Conservation (phyloP, 2,113 vertebrate species). For the Cyanoderma ruficeps region DNA sequence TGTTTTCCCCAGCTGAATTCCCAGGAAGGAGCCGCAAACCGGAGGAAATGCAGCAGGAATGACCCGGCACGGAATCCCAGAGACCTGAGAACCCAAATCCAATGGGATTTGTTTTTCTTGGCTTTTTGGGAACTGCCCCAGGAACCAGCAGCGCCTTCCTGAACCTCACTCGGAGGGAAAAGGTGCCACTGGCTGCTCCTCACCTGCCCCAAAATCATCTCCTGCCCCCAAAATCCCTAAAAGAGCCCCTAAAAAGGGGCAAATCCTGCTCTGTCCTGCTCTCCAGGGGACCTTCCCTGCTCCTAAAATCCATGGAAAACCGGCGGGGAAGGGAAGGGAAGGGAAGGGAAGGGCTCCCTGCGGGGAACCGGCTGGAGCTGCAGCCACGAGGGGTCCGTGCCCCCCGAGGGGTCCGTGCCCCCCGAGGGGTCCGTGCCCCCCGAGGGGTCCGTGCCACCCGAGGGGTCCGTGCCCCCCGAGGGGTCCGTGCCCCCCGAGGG, state of each 20-base stretch:
- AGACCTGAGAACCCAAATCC: background rate
- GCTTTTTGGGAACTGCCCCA: no score
- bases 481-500: no score
- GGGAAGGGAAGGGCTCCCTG: no score
- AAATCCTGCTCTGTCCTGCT: background rate
- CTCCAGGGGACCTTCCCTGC: background rate
- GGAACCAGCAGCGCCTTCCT: no score
- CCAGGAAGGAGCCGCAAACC: background rate
- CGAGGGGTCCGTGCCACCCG: no score
- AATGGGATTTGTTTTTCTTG: no score
- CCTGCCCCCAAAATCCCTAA: background rate
- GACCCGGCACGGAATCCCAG: fast-evolving
- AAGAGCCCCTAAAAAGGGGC: background rate
- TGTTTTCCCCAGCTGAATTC: background rate
- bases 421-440: no score
- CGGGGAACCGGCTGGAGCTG: background rate
- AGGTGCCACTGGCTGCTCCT: no score
- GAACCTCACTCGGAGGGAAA: no score
- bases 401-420: no score
- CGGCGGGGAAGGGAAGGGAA: background rate
- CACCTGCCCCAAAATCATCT: no score
- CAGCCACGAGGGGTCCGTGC: background rate
- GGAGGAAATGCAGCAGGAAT: fast-evolving
- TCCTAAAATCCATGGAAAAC: background rate
- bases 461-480: background rate